Conservation (phyloP, 2,113 vertebrate genomes). For the Aegithalos caudatus region DNA sequence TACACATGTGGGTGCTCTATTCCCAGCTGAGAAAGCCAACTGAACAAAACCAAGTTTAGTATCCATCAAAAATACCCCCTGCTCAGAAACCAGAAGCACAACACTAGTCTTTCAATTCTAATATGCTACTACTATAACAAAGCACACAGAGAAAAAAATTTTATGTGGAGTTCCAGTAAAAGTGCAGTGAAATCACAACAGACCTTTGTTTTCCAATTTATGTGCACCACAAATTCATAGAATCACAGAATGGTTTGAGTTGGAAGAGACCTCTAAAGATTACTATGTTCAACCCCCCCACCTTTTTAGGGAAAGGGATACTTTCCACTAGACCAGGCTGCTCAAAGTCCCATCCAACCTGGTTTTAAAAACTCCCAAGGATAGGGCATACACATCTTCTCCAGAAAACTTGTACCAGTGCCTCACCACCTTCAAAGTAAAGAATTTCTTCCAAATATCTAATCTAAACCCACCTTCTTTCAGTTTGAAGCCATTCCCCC, state of each 20-base stretch:
- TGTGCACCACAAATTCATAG: neutral
- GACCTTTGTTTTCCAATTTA: neutral
- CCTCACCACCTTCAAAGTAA: neutral
- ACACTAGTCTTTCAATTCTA: neutral
- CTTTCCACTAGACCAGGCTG: neutral
- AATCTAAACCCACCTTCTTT: neutral
- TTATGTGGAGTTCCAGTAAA: neutral
- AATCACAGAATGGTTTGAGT: neutral
- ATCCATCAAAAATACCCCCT: neutral
- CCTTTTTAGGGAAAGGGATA: neutral
- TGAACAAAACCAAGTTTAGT: neutral
- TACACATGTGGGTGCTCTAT: rapidly evolving
- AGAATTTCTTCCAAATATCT: neutral
- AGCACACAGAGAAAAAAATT: neutral
- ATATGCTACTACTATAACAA: neutral
- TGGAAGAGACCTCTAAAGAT: neutral
- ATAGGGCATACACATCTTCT: neutral
- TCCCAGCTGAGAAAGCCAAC: neutral
- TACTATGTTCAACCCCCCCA: neutral
- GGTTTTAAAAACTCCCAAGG: neutral
- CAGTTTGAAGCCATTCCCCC: neutral
- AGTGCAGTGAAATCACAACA: neutral
- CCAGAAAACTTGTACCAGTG: neutral
- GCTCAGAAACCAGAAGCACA: neutral
- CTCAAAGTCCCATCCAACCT: neutral